A percentile compares a stretch with the other conserved stretches of the same genome.
Conservation (phyloP, 30 jellyfish, hydroid and myxozoan genomes). For the Calvadosia cruxmelitensis region DNA sequence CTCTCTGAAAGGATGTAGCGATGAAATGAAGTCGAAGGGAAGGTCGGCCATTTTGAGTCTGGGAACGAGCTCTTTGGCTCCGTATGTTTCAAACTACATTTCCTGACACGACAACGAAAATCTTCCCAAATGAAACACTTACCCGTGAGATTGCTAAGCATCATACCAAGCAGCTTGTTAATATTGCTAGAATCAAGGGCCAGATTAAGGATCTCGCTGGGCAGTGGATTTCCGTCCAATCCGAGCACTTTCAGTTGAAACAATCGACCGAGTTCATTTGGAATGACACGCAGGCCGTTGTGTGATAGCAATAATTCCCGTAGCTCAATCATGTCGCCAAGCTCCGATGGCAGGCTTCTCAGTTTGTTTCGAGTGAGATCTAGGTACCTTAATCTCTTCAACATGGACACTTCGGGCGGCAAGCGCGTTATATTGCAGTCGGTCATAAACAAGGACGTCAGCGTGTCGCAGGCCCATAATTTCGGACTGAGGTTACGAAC, state of each 20-base stretch:
- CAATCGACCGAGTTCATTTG: slow-evolving; percentile 89
- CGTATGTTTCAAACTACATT: too few species aligned
- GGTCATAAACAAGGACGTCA: slow-evolving; percentile 57
- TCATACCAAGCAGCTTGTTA: slow-evolving; percentile 39
- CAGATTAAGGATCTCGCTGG: slow-evolving; percentile 52
- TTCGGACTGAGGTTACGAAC: slow-evolving; percentile 81
- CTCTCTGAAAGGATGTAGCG: too few species aligned
- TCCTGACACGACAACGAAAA: too few species aligned
- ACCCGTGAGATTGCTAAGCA: slow-evolving; percentile 84
- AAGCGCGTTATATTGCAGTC: slow-evolving; percentile 61
- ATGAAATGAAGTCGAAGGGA: too few species aligned
- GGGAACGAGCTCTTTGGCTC: too few species aligned
- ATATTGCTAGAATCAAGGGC: slow-evolving; percentile 48
- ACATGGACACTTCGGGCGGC: slow-evolving; percentile 72
- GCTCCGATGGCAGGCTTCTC: slow-evolving; percentile 86
- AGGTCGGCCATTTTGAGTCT: too few species aligned
- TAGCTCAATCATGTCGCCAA: slow-evolving; percentile 90
- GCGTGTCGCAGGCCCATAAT: slow-evolving; percentile 78
- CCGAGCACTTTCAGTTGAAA: slow-evolving; percentile 64
- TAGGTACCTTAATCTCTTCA: slow-evolving; percentile 46
- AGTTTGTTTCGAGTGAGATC: slow-evolving; percentile 71
- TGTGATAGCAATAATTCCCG: slow-evolving; percentile 57
- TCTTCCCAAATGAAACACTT: slow-evolving; percentile 7
- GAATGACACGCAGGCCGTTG: slow-evolving; percentile 70
- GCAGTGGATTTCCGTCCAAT: slow-evolving; percentile 91